Evolutionary conservation across 2,797 vertebrate species (phyloP).

Genomic region (Poecilia picta): DNA sequence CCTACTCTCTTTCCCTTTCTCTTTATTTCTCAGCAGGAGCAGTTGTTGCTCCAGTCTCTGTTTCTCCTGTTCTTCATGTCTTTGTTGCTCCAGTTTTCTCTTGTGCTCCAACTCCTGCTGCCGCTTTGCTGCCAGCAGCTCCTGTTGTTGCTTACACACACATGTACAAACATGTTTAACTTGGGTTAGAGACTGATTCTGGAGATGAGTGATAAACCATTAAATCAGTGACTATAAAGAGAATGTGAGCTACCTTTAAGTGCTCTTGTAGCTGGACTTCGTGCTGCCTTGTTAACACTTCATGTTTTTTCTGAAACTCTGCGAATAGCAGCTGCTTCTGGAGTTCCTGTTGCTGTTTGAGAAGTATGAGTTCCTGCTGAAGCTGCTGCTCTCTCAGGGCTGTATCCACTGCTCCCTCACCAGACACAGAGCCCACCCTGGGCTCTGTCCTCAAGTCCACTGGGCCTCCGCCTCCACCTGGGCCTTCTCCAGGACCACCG

Average conservation of each 20-base stretch:
- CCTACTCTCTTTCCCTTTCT: conserved; percentile 79
- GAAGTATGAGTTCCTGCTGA: conserved; percentile 90
- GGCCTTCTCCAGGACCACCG: conserved; percentile 64
- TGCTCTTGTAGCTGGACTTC: conserved; percentile 96
- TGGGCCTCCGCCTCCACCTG: conserved; percentile 79
- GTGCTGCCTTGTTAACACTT: conserved; percentile 92
- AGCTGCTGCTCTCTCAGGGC: conserved; percentile 89
- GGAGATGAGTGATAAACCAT: not conserved
- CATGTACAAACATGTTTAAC: not conserved
- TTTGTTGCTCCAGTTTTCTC: conserved; percentile 90
- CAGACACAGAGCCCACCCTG: conserved; percentile 70
- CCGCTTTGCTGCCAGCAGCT: conserved; percentile 90
- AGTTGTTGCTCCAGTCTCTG: conserved; percentile 93
- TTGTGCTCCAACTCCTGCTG: conserved; percentile 96
- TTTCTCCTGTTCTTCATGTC: conserved; percentile 93
- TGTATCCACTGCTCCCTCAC: conserved; percentile 78
- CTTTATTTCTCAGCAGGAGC: conserved; percentile 76
- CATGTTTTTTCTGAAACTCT: conserved; percentile 97
- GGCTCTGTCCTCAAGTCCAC: conserved; percentile 87
- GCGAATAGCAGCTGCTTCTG: conserved; percentile 97
- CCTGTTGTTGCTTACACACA: conserved; percentile 90
- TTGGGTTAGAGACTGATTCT: not conserved
- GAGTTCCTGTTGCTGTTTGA: conserved; percentile 96
- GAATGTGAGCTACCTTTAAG: conserved; percentile 83
- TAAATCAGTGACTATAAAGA: not conserved